Evolutionary conservation across 1,140 invertebrate genomes (phyloP), one percentile per base, ranked within the genome.

Genomic region (Glomeris maerens): DNA sequence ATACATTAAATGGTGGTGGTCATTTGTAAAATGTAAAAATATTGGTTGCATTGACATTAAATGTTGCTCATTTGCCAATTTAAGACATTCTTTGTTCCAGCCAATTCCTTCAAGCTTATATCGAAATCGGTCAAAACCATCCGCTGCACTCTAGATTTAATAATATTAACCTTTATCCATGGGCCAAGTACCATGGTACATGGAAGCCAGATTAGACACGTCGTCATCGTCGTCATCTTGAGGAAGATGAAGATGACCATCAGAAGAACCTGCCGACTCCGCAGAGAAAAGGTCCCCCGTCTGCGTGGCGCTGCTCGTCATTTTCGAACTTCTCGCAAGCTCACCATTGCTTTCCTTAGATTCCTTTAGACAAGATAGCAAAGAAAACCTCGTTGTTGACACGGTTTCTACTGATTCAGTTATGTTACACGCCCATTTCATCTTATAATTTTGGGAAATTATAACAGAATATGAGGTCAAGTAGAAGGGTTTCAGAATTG

Each of bases 131-230:
- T 13, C 31, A 13, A 36, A 36, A 36, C 20, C 10, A 13, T 13
- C 10, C 31, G 31, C 31, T 36, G 10, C 20, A 20, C 31, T n/a
- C 10, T 13, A 36, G 13, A 10, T 13, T 14, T 27, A 46, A n/a
- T 4, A 26, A 17, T 26, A 26, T 27, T 23, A 27, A 55, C 56
- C 56, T 59, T 49, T 51, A 36, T 79, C 78, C 25, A 77, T 75
- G 17, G 78, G 78, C 80, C 80, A 83, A 5, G 77, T 78, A 26
- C 80, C 78, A 57, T 79, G 76, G 62, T 80, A 81, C 1, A 78
- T 64, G 23, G 65, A 67, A 13, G 67, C 53, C 2, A 64, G 49
- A 62, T 57, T 65, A 55, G 56, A 27, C 23, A 45, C 44, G 27
- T 29, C 40, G 14, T 51, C 52, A 29, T 10, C 17, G 17, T 13